phyloP scores from a whole-genome alignment of 2,888 invertebrate genomes.

The Drosophila mimetica region DNA sequence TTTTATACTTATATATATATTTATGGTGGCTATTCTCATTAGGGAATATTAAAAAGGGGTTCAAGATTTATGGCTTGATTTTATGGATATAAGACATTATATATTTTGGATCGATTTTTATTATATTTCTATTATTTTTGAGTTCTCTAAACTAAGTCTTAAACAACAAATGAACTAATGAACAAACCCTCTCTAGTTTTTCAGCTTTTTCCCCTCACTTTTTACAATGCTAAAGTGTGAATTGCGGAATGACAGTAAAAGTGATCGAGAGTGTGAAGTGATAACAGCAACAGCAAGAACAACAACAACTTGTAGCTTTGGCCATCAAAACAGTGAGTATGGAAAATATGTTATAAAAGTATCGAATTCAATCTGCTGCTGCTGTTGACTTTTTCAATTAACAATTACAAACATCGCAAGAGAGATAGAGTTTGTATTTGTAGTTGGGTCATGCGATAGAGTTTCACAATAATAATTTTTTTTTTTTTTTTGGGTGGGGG shows the following conservation, averaged over 20 bases:
- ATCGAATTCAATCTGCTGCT: constrained; percentile 24
- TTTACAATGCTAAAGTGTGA: constrained; percentile 53
- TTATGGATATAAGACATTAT: neutral
- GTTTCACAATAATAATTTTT: constrained; percentile 41
- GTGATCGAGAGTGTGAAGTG: constrained; percentile 48
- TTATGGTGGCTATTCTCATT: neutral
- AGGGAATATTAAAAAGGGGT: neutral
- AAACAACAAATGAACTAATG: constrained; percentile 1
- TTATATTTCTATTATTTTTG: neutral
- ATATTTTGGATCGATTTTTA: neutral
- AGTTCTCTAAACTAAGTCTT: neutral
- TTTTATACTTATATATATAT: too few species aligned
- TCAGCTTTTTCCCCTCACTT: neutral
- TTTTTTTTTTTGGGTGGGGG: too few species aligned
- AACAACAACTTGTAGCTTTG: constrained; percentile 2
- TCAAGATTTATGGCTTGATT: too few species aligned
- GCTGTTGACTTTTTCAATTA: constrained; percentile 73
- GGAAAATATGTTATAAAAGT: constrained; percentile 50
- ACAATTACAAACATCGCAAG: constrained; percentile 55
- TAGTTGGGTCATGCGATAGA: constrained; percentile 18
- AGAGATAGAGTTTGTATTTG: constrained; percentile 13
- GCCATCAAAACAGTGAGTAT: constrained; percentile 34
- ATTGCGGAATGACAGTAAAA: constrained; percentile 59
- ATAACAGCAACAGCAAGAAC: constrained; percentile 17
- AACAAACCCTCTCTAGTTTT: neutral